Evolutionary conservation across 2,113 vertebrate species (phyloP), one percentile per base, ranked within the genome.

Genomic region (Myrmophylax atrothorax): DNA sequence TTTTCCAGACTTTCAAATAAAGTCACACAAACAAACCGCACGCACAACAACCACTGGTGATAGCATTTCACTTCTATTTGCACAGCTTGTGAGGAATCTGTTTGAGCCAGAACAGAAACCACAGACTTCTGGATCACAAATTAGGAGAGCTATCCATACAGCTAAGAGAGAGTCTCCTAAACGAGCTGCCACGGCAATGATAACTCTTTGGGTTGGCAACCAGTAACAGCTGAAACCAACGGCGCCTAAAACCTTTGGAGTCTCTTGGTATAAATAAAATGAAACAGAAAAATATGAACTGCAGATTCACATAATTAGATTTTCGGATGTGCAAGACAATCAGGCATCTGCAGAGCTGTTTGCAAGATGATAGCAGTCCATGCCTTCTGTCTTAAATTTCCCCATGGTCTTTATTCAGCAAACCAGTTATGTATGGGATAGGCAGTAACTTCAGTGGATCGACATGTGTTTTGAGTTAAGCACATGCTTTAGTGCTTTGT

Each of bases 301-400:
- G 16, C 40, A 79, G 56, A 76, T 29, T 84, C 73, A 87, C 37
- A 25, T 75, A 84, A 94, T 84, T 64, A 87, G 64, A 56, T 78
- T 84, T 89, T 68, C 49, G 50, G 60, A 77, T 77, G 31, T 59
- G 73, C 63, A 58, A 74, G 90, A 92, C 31, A 49, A 89, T 78
- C 29, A 13, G 83, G 60, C 83, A 86, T 93, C 76, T 56, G 88
- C 94, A 96, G 84, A 79, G 74, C 69, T 58, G 70, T 56, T 56
- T 84, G 84, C 69, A 92, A 78, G 47, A 88, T 12, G 24, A 70
- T 3, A 60, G 77, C 6, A 81, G 56, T 10, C 63, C 14, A 9
- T 77, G 82, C 79, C 82, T 81, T 84, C 87, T 90, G 76, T 47
- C 87, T 90, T 50, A 67, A 81, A 84, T 84, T 67, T 96, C 88